phyloP scores from a whole-genome alignment of 2,888 invertebrate genomes.

The Melanophora roralis region DNA sequence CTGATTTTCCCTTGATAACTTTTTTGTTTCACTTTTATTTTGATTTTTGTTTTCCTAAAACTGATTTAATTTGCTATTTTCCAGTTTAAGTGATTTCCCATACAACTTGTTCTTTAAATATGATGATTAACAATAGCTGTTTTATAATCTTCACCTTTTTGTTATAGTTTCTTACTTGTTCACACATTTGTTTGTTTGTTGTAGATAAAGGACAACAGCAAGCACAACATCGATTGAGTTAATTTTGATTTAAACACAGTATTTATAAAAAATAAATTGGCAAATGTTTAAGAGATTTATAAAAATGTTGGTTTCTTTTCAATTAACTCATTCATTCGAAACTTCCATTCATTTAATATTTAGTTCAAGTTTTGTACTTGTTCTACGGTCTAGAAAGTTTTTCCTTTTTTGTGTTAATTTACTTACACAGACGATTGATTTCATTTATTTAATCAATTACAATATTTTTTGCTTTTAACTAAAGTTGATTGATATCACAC shows the following conservation, averaged over 20 bases:
- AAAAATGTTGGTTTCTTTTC: constrained; percentile 44
- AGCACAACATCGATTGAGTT: constrained; percentile 11
- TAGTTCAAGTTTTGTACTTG: neutral
- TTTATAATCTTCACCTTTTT: constrained; percentile 36
- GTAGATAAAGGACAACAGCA: too few relatives aligned
- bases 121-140: constrained; percentile 17
- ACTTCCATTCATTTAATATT: neutral
- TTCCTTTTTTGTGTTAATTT: constrained; percentile 33
- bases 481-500: constrained; percentile 52
- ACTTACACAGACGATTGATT: constrained; percentile 58
- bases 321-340: constrained; percentile 34
- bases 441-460: constrained; percentile 60
- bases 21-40: constrained; percentile 1
- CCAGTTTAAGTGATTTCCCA: constrained; percentile 31
- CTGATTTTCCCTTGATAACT: constrained; percentile 9
- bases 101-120: constrained; percentile 18
- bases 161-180: neutral
- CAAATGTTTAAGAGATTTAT: constrained; percentile 52
- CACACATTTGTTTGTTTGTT: neutral
- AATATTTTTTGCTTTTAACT: constrained; percentile 52
- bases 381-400: neutral
- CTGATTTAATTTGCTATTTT: constrained; percentile 51
- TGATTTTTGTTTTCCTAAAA: constrained; percentile 3
- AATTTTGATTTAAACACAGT: constrained; percentile 7
- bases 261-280: constrained; percentile 19